Evolutionary conservation across 2,888 invertebrate species (phyloP), one percentile per base, ranked within the genome.

Genomic region (Idaea dimidiata): DNA sequence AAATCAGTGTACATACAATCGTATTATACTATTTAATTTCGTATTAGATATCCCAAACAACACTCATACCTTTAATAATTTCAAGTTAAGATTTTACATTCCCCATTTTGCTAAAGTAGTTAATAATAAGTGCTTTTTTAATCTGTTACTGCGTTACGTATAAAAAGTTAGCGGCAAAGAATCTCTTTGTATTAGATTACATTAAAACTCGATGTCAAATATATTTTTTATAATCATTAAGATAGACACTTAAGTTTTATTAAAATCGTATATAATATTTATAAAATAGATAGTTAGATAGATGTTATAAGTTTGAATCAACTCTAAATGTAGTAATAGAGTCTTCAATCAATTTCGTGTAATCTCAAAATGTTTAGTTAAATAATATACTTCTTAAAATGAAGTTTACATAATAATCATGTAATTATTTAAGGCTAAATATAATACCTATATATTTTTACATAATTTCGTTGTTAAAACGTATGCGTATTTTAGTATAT

Each of bases 391-490:
- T 33, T 59, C 60, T 60, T 64, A 65, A 57, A 66, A 58, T 58
- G 60, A 31, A 61, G 59, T 61, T 62, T 43, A 43, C 14, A 33
- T 33, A 53, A 33, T 43, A 43, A 43, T 43, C 43, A 43, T 43
- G 14, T 14, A 43, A 24, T 24, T 24, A 24, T 24, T 57, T 63
- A 57, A 61, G 59, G 58, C 16, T 63, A 61, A 61, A 59, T 66
- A 61, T 66, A 66, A 63, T 68, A 62, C 60, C 59, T 70, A 75
- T 87, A 85, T 89, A 89, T 89, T 89, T 90, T 89, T 88, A 85
- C 86, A 87, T 89, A 88, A 87, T 83, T 76, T 83, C 71, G 81
- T 84, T 87, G 83, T 87, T 84, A 80, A 78, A 77, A 72, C 68
- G 68, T 79, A 80, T 78, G 73, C 67, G 74, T 76, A 79, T 10